These are phyloP conservation scores for Propithecus coquereli DNA, from an alignment of 2,113 vertebrate genomes.

Conservation along the genomic window DNA sequence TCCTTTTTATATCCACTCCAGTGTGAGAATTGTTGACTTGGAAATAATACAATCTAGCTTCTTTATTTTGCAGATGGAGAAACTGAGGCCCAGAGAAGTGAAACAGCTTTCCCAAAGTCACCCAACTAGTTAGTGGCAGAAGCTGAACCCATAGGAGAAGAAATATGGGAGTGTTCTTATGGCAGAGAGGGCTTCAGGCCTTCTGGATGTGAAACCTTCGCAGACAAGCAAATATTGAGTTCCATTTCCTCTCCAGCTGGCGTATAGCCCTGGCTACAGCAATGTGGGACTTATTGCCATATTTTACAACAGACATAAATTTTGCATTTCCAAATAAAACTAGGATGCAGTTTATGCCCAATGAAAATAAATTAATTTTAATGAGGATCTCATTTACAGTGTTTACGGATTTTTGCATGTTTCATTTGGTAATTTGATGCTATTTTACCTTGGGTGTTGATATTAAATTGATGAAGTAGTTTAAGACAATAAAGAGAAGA, in stretches of 20 bases:
- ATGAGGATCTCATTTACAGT: neutral
- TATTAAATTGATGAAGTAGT: neutral
- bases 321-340: slow-evolving; percentile 44
- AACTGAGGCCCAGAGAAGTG: neutral
- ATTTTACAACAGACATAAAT: slow-evolving; percentile 51
- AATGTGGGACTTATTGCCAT: neutral
- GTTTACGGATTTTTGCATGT: slow-evolving; percentile 17
- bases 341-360: neutral
- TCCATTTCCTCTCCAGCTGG: neutral
- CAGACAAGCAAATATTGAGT: neutral
- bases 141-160: neutral
- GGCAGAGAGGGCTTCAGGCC: neutral
- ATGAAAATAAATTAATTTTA: slow-evolving; percentile 58
- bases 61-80: neutral
- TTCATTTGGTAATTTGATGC: slow-evolving; percentile 27
- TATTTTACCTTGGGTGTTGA: slow-evolving; percentile 38
- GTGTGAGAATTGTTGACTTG: neutral
- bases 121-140: neutral
- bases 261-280: neutral
- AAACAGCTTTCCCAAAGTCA: neutral
- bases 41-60: neutral
- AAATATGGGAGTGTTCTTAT: neutral
- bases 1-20: neutral
- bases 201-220: neutral
- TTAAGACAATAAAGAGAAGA: neutral